Base-by-base conservation (phyloP, 1,140 invertebrate genomes). In the Drosophila arawakana region DNA sequence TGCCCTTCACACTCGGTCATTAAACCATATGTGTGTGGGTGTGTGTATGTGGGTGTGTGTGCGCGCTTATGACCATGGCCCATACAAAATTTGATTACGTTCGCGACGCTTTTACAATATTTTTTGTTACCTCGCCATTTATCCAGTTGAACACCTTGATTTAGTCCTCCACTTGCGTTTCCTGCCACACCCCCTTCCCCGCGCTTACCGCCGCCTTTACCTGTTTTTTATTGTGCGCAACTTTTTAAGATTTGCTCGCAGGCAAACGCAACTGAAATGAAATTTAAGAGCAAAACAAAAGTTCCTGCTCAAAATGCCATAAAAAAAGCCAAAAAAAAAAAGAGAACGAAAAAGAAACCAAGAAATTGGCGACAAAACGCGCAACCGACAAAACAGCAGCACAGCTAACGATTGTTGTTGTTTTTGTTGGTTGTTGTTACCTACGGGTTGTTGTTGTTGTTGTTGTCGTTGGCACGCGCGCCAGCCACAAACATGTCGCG, bases 401-500 rank as follows among this genome's bases (percentile, higher is more conserved):
- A 6, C 25, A 49, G 61, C 61, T 50, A 54, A 54, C 61, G 61
- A 63, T 63, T 63, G 61, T 63, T 60, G 9, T 6, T 60, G 18
- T 1, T 30, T 59, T 65, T 52, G 25, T 52, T 35, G 15, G 44
- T 34, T 72, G 69, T 55, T 66, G 68, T 35, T 62, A 47, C 10
- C 37, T 54, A 41, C 50, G 1, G 21, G 34, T 8, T 49, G 41
- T 10, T n/a, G 41, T 46, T 46, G 30, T 47, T 58, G 30, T 54
- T 21, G 73, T 71, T 63, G 62, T 57, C 75, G 63, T 68, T 67
- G 79, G 68, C 79, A 81, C 77, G 73, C 73, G 47, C 58, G 61
- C 44, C 59, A 73, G 78, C 78, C 73, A 80, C 80, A 81, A 81
- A 81, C 78, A 81, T 80, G 80, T 77, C 80, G 80, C 74, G 78